Percentiles rank a stretch among this genome's conserved stretches.
Evolutionary conservation across 1,140 invertebrate genomes (phyloP).

Genomic region (Microplitis mediator): DNA sequence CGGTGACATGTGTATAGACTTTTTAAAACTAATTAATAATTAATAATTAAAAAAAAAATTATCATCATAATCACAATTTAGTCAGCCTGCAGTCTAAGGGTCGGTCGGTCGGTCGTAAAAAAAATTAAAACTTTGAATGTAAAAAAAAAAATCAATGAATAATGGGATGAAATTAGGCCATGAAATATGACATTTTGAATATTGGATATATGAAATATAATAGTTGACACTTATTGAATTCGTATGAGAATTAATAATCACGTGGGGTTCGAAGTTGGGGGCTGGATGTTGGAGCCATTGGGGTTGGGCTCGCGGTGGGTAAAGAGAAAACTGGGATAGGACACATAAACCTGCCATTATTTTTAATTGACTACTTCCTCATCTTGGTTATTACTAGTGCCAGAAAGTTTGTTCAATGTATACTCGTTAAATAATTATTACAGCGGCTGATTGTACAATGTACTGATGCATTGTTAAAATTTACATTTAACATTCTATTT

Average conservation of each 20-base stretch:
- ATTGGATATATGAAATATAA: conserved; percentile 1
- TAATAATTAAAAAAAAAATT: not conserved
- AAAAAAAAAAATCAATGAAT: not conserved
- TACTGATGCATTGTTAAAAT: not conserved
- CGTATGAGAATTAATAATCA: not conserved
- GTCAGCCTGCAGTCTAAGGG: no score
- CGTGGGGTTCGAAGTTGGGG: no score
- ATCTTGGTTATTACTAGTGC: conserved; percentile 3
- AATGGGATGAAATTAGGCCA: not conserved
- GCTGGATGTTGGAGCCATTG: no score
- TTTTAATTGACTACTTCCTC: conserved; percentile 4
- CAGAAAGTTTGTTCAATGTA: conserved; percentile 3
- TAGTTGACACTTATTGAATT: not conserved
- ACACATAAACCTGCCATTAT: not conserved
- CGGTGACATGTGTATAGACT: no score
- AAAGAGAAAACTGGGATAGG: not conserved
- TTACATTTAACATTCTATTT: not conserved
- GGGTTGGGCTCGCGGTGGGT: no score
- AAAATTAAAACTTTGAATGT: no score
- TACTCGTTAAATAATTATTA: conserved; percentile 4
- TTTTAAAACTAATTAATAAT: not conserved
- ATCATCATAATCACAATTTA: not conserved
- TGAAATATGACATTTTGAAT: not conserved
- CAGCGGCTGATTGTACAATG: not conserved
- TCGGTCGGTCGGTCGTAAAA: no score